Conservation (phyloP, 2,888 invertebrate species). For the Andricus quercusramuli region DNA sequence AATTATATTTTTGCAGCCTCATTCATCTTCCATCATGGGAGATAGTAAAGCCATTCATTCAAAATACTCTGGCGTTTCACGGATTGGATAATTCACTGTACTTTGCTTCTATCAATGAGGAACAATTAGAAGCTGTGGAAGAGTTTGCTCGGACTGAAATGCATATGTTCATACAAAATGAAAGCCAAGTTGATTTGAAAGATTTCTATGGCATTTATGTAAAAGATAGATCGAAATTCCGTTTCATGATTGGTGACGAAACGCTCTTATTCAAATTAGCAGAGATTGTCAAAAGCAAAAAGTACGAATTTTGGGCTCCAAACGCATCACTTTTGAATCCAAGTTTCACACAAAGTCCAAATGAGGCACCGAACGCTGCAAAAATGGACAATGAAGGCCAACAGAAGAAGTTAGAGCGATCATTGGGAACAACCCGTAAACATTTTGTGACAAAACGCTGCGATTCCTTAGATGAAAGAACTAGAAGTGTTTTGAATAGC, state of each 20-base stretch:
- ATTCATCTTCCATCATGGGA: constrained; percentile 10
- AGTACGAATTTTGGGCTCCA: constrained; percentile 8
- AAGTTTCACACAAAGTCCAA: neutral
- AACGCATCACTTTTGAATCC: constrained; percentile 22
- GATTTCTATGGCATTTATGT: constrained; percentile 23
- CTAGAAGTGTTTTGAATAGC: neutral
- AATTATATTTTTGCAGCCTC: constrained; percentile 28
- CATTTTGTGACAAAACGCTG: constrained; percentile 5
- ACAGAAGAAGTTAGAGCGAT: constrained; percentile 14
- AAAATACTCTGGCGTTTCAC: constrained; percentile 21
- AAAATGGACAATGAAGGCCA: constrained; percentile 6
- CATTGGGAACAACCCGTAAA: neutral
- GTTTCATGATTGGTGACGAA: constrained; percentile 27
- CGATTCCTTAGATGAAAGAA: constrained; percentile 13
- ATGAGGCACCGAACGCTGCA: neutral
- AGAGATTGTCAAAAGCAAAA: constrained; percentile 8
- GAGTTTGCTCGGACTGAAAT: constrained; percentile 20
- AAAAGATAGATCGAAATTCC: constrained; percentile 20
- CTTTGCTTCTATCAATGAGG: constrained; percentile 1
- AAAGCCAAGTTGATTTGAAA: constrained; percentile 15
- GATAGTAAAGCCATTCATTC: constrained; percentile 30
- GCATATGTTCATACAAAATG: constrained; percentile 33
- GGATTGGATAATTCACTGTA: constrained; percentile 29
- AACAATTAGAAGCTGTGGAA: constrained; percentile 3
- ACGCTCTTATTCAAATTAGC: neutral